Evolutionary conservation across 2,888 invertebrate genomes (phyloP).

Genomic region (Caenorhabditis sulstoni): DNA sequence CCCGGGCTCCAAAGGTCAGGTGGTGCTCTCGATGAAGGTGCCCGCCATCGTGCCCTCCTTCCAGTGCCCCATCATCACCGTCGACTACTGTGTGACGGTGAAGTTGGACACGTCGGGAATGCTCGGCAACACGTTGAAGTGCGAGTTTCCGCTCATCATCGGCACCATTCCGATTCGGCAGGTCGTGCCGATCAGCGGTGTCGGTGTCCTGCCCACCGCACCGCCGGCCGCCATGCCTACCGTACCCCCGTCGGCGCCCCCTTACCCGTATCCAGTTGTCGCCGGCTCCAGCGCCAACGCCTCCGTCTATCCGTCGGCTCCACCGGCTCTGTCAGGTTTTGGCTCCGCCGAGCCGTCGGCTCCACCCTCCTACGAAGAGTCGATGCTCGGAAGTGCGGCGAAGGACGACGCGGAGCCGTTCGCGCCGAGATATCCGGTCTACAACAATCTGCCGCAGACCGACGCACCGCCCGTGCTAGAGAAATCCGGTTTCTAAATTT

Average conservation of each 20-base stretch:
- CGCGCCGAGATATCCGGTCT: conserved; percentile 54
- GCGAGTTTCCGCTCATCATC: conserved; percentile 43
- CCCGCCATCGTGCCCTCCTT: conserved; percentile 61
- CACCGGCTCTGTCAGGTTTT: conserved; percentile 17
- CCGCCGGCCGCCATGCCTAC: conserved; percentile 28
- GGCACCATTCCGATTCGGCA: conserved; percentile 45
- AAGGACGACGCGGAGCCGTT: conserved; percentile 34
- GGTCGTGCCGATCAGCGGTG: not conserved
- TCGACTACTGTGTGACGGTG: conserved; percentile 41
- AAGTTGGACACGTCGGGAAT: conserved; percentile 7
- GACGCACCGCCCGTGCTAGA: conserved; percentile 31
- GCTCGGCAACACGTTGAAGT: conserved; percentile 28
- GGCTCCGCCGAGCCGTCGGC: not conserved
- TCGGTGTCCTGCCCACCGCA: not conserved
- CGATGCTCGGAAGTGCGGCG: conserved; percentile 28
- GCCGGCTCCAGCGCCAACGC: not conserved
- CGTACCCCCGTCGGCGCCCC: conserved; percentile 23
- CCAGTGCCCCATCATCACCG: conserved; percentile 61
- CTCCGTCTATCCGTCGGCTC: conserved; percentile 9
- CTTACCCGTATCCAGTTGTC: conserved; percentile 24
- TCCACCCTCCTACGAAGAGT: conserved; percentile 53
- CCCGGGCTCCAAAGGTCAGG: not conserved
- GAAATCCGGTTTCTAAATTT: conserved; percentile 37
- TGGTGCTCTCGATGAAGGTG: conserved; percentile 34
- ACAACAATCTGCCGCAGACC: conserved; percentile 30